Evolutionary conservation across 2,113 vertebrate genomes (phyloP).

Genomic region (Ptilonorhynchus violaceus): DNA sequence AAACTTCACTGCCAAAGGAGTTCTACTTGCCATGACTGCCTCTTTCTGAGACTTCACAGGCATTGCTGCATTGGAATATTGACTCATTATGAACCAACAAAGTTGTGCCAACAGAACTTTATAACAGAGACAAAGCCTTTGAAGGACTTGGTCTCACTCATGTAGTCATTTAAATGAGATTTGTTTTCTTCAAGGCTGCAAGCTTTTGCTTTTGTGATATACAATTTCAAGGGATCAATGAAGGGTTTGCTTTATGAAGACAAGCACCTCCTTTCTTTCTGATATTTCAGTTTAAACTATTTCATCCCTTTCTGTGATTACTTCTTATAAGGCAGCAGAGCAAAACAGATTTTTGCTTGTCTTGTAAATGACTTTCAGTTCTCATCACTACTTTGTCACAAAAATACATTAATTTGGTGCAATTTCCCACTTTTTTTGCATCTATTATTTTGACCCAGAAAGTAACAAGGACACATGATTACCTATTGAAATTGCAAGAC

Average conservation of each 20-base stretch:
- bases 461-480: conserved; percentile 15
- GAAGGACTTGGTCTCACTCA: not conserved
- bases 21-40: not conserved
- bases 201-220: conserved; percentile 22
- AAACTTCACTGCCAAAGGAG: not conserved
- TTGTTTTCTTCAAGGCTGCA: conserved; percentile 1
- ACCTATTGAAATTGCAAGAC: not conserved
- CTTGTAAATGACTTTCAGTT: not conserved
- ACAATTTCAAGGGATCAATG: not conserved
- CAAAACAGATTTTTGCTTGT: conserved; percentile 16
- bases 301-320: not conserved
- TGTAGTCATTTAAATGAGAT: not conserved
- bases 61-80: not conserved
- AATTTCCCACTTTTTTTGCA: not conserved
- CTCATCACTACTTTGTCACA: not conserved
- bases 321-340: not conserved
- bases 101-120: not conserved
- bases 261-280: not conserved
- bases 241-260: not conserved
- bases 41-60: not conserved
- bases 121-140: not conserved
- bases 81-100: not conserved
- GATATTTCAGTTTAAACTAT: conserved; percentile 12
- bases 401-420: not conserved
- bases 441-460: not conserved